Evolutionary conservation across 2,113 vertebrate species (phyloP).

Genomic region (Antidorcas marsupialis): DNA sequence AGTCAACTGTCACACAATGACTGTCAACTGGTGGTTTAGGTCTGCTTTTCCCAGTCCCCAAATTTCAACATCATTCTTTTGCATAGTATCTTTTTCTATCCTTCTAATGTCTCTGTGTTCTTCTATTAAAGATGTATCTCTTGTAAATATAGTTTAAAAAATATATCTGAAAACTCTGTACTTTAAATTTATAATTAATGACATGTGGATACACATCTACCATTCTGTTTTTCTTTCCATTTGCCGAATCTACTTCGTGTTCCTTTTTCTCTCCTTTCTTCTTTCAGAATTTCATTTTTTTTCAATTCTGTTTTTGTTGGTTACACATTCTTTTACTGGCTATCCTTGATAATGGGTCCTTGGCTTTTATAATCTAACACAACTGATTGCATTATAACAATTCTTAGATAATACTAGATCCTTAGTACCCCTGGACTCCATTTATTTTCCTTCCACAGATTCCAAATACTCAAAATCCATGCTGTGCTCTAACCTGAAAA

Average conservation of each 20-base stretch:
- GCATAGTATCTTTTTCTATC: neutral
- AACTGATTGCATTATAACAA: neutral
- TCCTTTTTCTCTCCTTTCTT: neutral
- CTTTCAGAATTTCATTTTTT: neutral
- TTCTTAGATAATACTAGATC: neutral
- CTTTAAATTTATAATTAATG: slow-evolving; percentile 26
- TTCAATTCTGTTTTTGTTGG: neutral
- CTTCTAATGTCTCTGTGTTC: neutral
- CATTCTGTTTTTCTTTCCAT: neutral
- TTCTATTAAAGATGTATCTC: neutral
- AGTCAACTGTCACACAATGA: neutral
- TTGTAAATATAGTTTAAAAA: neutral
- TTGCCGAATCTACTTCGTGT: neutral
- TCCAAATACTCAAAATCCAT: neutral
- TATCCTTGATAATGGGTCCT: neutral
- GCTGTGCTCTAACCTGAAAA: neutral
- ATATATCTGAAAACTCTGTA: neutral
- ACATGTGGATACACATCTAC: neutral
- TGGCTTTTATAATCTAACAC: neutral
- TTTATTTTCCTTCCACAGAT: neutral
- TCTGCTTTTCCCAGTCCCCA: neutral
- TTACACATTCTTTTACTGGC: neutral
- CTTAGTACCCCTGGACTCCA: neutral
- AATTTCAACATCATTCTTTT: slow-evolving; percentile 8
- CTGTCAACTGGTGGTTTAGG: neutral